Evolutionary conservation across 2,888 invertebrate species (phyloP), one percentile per base, ranked within the genome.

Genomic region (Heterodera filipjevi): DNA sequence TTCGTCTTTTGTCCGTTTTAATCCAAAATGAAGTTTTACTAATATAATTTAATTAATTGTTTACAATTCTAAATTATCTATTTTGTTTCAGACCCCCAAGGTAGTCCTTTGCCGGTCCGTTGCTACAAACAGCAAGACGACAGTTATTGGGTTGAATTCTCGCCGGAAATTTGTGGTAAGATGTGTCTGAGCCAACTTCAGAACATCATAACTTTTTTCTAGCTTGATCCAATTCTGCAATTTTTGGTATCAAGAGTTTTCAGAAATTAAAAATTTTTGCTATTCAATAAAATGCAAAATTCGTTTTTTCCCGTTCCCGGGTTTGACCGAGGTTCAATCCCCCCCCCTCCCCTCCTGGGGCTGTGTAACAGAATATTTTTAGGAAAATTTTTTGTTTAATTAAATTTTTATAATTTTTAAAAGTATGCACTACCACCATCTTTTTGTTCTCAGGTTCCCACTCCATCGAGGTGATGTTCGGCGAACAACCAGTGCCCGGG

Each of bases 101-200:
- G 76, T n/a, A 71, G 85, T 66, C 83, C 83, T 1, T 70, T 83
- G 32, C 95, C 95, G 0, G 95, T 97, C 0, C 90, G 95, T 79
- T 96, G 98, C 89, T 96, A 96, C 90, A 95, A 95, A 89, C 97
- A 97, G 81, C 95, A 96, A 88, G 95, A 96, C 81, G 97, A 97
- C 2, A 93, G 95, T 87, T 92, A 96, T 78, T 93, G 95, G 89
- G 97, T 97, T 0, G 98, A 99, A 90, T 99, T 88, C 89, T 90
- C 90, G 27, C 91, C 91, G 22, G 89, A 88, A 81, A 83, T 87
- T 12, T 86, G 90, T 81, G 91, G 90, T 85, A 73, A n/a, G n/a
- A n/a, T n/a, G n/a, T n/a, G n/a, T n/a, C n/a, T n/a, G n/a, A n/a
- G n/a, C n/a, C n/a, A n/a, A n/a, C n/a, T n/a, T n/a, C n/a, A n/a